Conservation (phyloP, 2,797 vertebrate genomes). For the Sebastes minor region DNA sequence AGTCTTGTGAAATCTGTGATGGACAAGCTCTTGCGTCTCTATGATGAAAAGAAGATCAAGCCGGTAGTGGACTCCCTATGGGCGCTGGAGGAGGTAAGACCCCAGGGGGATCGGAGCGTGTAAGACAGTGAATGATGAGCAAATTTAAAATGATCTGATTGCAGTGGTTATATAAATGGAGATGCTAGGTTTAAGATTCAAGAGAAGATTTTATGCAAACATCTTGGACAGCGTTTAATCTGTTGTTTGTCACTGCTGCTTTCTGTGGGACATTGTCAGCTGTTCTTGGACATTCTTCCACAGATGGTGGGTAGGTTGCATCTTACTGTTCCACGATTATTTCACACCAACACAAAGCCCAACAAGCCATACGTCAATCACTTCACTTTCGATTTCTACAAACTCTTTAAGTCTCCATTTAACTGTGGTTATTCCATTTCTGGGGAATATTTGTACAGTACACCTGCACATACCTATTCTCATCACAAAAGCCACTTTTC, state of each 20-base stretch:
- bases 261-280: slow-evolving; percentile 52
- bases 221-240: slow-evolving; percentile 1
- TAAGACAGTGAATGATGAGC: not conserved
- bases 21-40: slow-evolving; percentile 91
- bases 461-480: not conserved
- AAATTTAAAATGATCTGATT: not conserved
- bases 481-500: not conserved
- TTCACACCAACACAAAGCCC: slow-evolving; percentile 51
- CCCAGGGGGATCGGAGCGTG: not conserved
- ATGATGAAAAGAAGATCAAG: slow-evolving; percentile 93
- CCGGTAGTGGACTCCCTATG: slow-evolving; percentile 96
- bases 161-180: not conserved
- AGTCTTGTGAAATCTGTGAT: slow-evolving; percentile 87
- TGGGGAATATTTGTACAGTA: not conserved
- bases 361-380: slow-evolving; percentile 34
- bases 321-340: slow-evolving; percentile 47
- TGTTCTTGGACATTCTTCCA: slow-evolving; percentile 48
- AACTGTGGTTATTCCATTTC: not conserved
- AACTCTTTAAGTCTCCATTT: not conserved
- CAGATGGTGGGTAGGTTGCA: slow-evolving; percentile 73
- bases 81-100: slow-evolving; percentile 97
- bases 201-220: slow-evolving; percentile 4
- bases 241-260: slow-evolving; percentile 33
- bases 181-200: slow-evolving; percentile 4
- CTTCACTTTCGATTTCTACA: not conserved